These are phyloP conservation scores for Gymnarchus niloticus DNA, from an alignment of 2,113 vertebrate species.

Conservation along the genomic window DNA sequence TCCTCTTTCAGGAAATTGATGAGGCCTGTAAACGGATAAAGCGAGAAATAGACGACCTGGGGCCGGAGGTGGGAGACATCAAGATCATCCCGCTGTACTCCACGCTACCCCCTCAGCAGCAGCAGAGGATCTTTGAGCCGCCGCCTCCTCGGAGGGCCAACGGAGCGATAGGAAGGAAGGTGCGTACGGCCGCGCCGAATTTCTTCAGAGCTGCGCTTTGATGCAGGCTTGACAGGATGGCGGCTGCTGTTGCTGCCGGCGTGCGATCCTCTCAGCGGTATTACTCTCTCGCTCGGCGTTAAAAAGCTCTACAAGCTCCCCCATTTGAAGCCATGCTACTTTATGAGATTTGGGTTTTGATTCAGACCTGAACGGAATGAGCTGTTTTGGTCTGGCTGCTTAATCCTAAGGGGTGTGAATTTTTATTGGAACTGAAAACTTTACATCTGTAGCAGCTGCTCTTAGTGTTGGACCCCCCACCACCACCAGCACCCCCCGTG, in stretches of 20 bases:
- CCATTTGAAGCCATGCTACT: background rate
- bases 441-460: too few species aligned
- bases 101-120: slow-evolving; percentile 92
- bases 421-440: background rate
- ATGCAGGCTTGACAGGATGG: too few species aligned
- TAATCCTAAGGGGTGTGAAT: background rate
- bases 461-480: background rate
- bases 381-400: background rate
- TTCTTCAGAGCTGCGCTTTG: slow-evolving; percentile 32
- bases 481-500: too few species aligned
- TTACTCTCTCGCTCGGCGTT: background rate
- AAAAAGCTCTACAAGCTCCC: background rate
- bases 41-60: slow-evolving; percentile 89
- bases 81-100: slow-evolving; percentile 97
- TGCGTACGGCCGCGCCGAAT: slow-evolving; percentile 39
- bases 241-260: background rate
- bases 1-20: slow-evolving; percentile 82
- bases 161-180: slow-evolving; percentile 92
- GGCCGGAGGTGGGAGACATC: slow-evolving; percentile 91
- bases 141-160: slow-evolving; percentile 86
- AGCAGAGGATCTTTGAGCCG: slow-evolving; percentile 92
- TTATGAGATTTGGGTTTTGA: background rate
- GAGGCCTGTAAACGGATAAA: slow-evolving; percentile 98
- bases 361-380: too few species aligned
- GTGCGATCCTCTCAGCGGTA: background rate